A percentile compares a stretch with the other conserved stretches of the same genome.
These are phyloP conservation scores for Drosophila mojavensis DNA, from an alignment of 1,140 invertebrate genomes.

Conservation along the genomic window DNA sequence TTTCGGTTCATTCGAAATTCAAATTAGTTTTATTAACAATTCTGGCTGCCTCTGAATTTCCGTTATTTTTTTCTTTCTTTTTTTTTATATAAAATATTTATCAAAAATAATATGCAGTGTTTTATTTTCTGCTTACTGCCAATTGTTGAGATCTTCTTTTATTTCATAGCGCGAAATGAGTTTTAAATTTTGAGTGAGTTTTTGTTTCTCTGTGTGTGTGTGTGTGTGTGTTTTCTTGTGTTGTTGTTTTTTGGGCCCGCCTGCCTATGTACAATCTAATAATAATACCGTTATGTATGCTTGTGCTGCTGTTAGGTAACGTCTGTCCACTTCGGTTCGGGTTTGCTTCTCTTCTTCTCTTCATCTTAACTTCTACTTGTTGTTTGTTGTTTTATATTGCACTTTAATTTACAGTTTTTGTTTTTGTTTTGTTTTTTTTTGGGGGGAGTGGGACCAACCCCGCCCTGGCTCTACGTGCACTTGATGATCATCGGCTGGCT, in stretches of 20 bases:
- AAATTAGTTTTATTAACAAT: slow-evolving; percentile 43
- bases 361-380: slow-evolving; percentile 24
- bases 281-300: slow-evolving; percentile 80
- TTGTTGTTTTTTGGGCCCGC: slow-evolving; percentile 25
- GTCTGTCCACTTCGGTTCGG: slow-evolving; percentile 51
- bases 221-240: background rate
- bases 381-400: slow-evolving; percentile 65
- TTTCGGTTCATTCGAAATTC: slow-evolving; percentile 22
- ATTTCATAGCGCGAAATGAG: slow-evolving; percentile 71
- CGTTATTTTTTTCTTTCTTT: slow-evolving; percentile 19
- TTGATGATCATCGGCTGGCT: slow-evolving; percentile 94
- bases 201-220: background rate
- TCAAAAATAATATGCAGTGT: slow-evolving; percentile 76
- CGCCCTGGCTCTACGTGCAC: slow-evolving; percentile 88
- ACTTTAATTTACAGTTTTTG: slow-evolving; percentile 63
- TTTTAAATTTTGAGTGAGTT: slow-evolving; percentile 47
- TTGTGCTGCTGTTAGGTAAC: slow-evolving; percentile 61
- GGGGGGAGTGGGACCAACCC: no score
- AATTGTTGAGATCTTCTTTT: slow-evolving; percentile 81
- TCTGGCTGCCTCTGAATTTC: slow-evolving; percentile 15
- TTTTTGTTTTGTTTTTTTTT: background rate
- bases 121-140: slow-evolving; percentile 59
- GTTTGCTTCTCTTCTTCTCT: background rate
- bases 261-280: slow-evolving; percentile 72
- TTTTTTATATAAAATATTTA: slow-evolving; percentile 73